Conservation (phyloP, 1,140 invertebrate species). For the Hylyphantes graminicola region DNA sequence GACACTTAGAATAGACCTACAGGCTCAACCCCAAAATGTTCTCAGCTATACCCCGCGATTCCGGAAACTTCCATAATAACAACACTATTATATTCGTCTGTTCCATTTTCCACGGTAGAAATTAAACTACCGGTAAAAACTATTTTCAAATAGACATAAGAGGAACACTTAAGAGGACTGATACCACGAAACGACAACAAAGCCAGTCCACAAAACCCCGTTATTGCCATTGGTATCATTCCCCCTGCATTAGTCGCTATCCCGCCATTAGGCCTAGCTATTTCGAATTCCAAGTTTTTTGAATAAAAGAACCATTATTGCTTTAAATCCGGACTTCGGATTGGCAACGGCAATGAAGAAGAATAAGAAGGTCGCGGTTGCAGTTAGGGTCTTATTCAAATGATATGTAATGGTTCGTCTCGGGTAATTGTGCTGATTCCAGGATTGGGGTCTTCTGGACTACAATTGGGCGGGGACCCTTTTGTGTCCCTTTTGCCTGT, state of each 20-base stretch:
- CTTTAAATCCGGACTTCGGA: slow-evolving; percentile 36
- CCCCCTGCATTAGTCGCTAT: slow-evolving; percentile 32
- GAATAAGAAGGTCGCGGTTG: slow-evolving; percentile 18
- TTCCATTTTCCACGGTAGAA: too few species aligned
- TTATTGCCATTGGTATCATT: slow-evolving; percentile 29
- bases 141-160: too few species aligned
- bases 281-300: slow-evolving; percentile 18
- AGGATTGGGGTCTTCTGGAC: slow-evolving; percentile 35
- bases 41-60: too few species aligned
- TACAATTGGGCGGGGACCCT: slow-evolving; percentile 36
- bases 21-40: too few species aligned
- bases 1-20: too few species aligned
- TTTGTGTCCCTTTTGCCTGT: too few species aligned
- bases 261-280: slow-evolving; percentile 30
- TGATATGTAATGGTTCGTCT: slow-evolving; percentile 46
- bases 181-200: not conserved
- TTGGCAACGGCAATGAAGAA: slow-evolving; percentile 4
- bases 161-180: slow-evolving; percentile 23
- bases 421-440: slow-evolving; percentile 42
- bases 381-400: slow-evolving; percentile 51
- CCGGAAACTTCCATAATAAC: too few species aligned
- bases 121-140: too few species aligned
- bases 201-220: slow-evolving; percentile 38
- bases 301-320: slow-evolving; percentile 61
- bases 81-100: too few species aligned